Conservation (phyloP, 37 sponge, comb jelly and placozoan genomes). For the Halichondria panicea region DNA sequence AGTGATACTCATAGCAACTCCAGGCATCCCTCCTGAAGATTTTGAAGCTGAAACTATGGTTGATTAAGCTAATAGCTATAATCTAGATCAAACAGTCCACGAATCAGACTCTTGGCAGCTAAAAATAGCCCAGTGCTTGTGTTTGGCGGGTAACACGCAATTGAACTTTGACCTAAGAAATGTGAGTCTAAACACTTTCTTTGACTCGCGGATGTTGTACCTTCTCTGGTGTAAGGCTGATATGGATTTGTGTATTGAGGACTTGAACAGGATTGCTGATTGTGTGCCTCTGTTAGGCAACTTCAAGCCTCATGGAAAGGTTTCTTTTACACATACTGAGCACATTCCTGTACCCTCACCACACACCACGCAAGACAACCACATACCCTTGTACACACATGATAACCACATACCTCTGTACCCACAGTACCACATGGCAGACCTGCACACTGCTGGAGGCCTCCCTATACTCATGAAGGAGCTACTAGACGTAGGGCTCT, state of each 20-base stretch:
- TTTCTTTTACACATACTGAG: not conserved
- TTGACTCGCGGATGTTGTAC: too few relatives aligned
- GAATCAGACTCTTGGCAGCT: too few relatives aligned
- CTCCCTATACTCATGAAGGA: constrained; percentile 80
- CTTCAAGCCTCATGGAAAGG: constrained; percentile 80
- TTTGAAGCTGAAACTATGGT: too few relatives aligned
- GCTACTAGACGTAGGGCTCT: constrained; percentile 40
- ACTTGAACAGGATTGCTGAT: constrained; percentile 68
- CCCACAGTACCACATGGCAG: constrained; percentile 71
- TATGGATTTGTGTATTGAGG: constrained; percentile 59
- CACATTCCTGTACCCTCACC: not conserved
- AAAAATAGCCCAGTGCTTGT: too few relatives aligned
- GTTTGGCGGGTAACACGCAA: too few relatives aligned
- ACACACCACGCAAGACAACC: too few relatives aligned
- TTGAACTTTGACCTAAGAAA: too few relatives aligned
- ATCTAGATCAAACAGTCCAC: too few relatives aligned
- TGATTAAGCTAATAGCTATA: too few relatives aligned
- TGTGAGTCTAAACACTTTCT: too few relatives aligned
- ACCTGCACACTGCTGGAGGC: constrained; percentile 70
- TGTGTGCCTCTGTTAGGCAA: constrained; percentile 64
- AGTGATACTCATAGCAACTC: too few relatives aligned
- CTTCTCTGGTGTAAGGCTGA: constrained; percentile 50
- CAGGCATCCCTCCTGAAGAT: too few relatives aligned
- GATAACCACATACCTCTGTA: not conserved
- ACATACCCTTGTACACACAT: not conserved